phyloP scores from a whole-genome alignment of 2,113 vertebrate species.

The Ursus arctos region DNA sequence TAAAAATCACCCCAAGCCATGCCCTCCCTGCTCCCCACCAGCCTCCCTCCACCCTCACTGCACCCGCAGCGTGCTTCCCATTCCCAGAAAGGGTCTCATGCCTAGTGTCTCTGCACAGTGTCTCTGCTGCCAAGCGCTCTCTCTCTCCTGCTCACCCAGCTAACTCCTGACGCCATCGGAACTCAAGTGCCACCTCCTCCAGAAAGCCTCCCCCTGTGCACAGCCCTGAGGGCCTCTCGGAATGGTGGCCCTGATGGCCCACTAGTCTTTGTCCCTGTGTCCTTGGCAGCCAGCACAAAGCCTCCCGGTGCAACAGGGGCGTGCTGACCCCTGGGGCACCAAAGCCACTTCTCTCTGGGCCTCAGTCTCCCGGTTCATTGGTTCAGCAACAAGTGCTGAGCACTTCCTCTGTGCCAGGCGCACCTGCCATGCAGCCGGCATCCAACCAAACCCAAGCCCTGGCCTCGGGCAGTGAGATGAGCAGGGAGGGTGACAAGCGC shows the following conservation, averaged over 20 bases:
- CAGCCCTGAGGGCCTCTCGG: not conserved
- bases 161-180: not conserved
- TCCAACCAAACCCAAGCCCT: not conserved
- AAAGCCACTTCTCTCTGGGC: not conserved
- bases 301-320: not conserved
- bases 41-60: not conserved
- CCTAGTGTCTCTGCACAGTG: not conserved
- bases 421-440: not conserved
- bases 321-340: not conserved
- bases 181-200: not conserved
- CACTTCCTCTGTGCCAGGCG: not conserved
- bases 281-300: not conserved
- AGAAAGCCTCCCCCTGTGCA: not conserved
- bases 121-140: not conserved
- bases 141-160: not conserved
- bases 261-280: not conserved
- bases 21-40: not conserved
- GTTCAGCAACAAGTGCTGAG: not conserved
- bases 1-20: not conserved
- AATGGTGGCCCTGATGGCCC: not conserved
- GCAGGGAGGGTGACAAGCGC: not conserved
- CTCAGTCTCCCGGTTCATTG: not conserved
- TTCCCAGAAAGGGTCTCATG: not conserved
- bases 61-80: rapidly evolving
- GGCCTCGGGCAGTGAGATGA: rapidly evolving